Conservation (phyloP, 2,113 vertebrate genomes). For the Toxotes chatareus region DNA sequence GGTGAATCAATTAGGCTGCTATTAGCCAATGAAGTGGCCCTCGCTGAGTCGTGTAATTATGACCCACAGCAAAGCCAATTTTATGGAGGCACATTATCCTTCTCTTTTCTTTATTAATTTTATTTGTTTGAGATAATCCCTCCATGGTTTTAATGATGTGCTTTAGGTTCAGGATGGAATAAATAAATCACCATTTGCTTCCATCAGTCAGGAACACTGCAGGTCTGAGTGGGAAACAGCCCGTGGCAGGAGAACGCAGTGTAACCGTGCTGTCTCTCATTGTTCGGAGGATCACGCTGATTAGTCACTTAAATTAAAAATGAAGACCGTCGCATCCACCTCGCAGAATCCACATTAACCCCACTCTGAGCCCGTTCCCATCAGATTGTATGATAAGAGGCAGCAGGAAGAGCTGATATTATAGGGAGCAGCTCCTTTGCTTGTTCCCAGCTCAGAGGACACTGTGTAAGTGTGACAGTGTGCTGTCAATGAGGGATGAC, state of each 20-base stretch:
- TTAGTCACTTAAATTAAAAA: conserved; percentile 48
- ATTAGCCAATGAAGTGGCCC: conserved; percentile 83
- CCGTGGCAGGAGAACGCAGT: not conserved
- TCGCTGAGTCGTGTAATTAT: conserved; percentile 85
- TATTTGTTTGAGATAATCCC: conserved; percentile 84
- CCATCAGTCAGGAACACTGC: conserved; percentile 32
- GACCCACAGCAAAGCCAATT: conserved; percentile 83
- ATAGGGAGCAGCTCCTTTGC: conserved; percentile 70
- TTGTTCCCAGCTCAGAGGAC: conserved; percentile 70
- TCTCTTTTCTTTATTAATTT: conserved; percentile 76
- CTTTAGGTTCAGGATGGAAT: conserved; percentile 76
- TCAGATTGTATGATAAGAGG: conserved; percentile 59
- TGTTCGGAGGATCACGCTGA: conserved; percentile 16
- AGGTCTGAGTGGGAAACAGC: conserved; percentile 17
- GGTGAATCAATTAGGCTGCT: conserved; percentile 85
- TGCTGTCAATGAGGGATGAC: conserved; percentile 81
- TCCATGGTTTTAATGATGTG: conserved; percentile 82
- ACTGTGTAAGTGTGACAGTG: conserved; percentile 75
- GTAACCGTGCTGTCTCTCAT: conserved; percentile 13
- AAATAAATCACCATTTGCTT: conserved; percentile 77
- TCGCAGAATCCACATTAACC: conserved; percentile 25
- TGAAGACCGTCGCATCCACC: conserved; percentile 10
- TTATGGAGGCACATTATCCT: conserved; percentile 72
- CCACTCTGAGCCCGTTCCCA: conserved; percentile 33
- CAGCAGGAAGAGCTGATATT: conserved; percentile 60